These are phyloP conservation scores for Paracentrotus lividus DNA, from an alignment of 53 echinoderm and acorn worm species.

Conservation along the genomic window DNA sequence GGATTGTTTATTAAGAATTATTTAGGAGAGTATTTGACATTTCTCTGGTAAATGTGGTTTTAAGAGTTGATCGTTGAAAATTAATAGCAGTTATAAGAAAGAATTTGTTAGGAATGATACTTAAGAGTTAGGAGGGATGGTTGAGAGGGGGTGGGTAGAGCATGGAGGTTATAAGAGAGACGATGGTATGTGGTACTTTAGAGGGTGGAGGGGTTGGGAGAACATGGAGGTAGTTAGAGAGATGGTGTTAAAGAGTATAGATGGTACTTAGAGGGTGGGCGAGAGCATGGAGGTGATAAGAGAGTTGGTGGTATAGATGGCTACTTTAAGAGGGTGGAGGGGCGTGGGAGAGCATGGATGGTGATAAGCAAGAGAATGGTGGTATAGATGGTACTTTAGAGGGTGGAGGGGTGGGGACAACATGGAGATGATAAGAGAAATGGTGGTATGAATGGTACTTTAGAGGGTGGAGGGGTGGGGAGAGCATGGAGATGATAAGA, in stretches of 20 bases:
- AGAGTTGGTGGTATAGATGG: not conserved
- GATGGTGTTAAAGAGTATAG: not conserved
- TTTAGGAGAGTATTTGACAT: too few species aligned
- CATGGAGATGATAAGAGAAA: not conserved
- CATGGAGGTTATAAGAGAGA: too few species aligned
- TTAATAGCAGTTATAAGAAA: too few species aligned
- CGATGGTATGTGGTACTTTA: not conserved
- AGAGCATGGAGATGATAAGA: not conserved
- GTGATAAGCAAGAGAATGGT: too few species aligned
- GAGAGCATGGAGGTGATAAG: not conserved
- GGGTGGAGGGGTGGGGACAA: not conserved
- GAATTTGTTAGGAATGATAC: too few species aligned
- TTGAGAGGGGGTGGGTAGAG: too few species aligned
- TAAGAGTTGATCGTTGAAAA: too few species aligned
- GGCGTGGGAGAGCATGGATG: too few species aligned
- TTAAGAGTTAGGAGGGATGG: too few species aligned
- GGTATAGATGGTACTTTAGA: not conserved
- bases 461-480: not conserved
- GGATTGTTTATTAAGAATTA: too few species aligned
- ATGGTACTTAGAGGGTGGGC: not conserved
- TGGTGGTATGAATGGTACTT: not conserved
- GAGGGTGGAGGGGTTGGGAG: not conserved
- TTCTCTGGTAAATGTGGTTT: too few species aligned
- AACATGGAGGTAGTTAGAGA: not conserved
- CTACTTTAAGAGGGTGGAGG: too few species aligned